Base-by-base conservation (phyloP, 2,797 vertebrate species). In the Choloepus didactylus region DNA sequence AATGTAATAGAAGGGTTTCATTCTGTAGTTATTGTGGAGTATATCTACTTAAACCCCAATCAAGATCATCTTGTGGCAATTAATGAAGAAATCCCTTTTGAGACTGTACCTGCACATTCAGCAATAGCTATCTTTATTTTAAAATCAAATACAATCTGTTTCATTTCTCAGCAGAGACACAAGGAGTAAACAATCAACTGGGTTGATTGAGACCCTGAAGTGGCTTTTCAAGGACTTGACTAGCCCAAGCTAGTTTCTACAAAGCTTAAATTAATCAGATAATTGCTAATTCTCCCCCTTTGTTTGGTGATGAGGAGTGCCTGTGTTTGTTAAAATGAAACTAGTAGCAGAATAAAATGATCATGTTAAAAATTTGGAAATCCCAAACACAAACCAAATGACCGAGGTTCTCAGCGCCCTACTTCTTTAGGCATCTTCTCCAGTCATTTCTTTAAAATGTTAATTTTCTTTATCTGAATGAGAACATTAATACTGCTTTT, bases 261-360 rank as follows among this genome's bases (percentile, higher is more conserved):
- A 91, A 95, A 94, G 93, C 72, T 80, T 91, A 93, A 94, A 94
- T 96, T 95, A 95, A 97, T 97, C 96, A 97, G 95, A 94, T 97
- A 97, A 95, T 93, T 91, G 84, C 96, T 91, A 95, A 98, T 95
- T 96, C 91, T 91, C 83, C 49, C 49, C 91, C 87, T 97, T 97
- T 97, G 96, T 97, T 96, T 95, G 62, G 92, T 81, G 35, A 81
- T 91, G 41, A 31, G 73, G 67, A 96, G 35, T 93, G 64, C 62
- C 46, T 82, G 38, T 62, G 38, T 93, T 93, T 96, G 95, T 95
- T 89, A 94, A 96, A 91, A 95, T 80, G 89, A 95, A 75, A 54
- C 80, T 27, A 51, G 77, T n/a, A 75, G 76, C 80, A 96, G 87
- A 93, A 96, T 83, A 94, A 44, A 96, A 95, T n/a, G 79, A 81